Base-by-base conservation (phyloP, 1,140 invertebrate genomes). In the Heliconius hewitsoni region DNA sequence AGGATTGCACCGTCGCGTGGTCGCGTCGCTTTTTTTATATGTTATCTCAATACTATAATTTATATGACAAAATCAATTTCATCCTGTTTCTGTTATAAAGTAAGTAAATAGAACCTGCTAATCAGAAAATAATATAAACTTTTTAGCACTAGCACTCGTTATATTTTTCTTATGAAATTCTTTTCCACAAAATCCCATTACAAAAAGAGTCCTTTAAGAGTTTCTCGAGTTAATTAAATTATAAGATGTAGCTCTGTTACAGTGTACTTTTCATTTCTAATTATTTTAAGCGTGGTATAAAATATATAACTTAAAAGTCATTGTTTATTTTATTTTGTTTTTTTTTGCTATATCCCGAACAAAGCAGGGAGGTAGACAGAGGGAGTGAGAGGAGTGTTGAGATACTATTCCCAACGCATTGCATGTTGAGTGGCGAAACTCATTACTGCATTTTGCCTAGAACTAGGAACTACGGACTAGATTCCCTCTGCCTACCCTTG, bases 261-360 rank as follows among this genome's bases (percentile, higher is more conserved):
- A 18, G 19, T 66, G 60, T 66, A 30, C n/a, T 60, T 60, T 60
- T 60, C 55, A 23, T 27, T 60, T 60, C n/a, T 60, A 60, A 60
- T 60, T 60, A 60, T 9, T 60, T 60, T 60, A 46, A 11, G n/a
- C 2, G n/a, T 57, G 8, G 8, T 60, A 60, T 60, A 60, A 60
- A 60, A n/a, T 8, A 23, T 3, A 60, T 8, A 60, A 60, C 23
- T 57, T n/a, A 57, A 2, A 57, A 30, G 30, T 30, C 23, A 23
- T 23, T 23, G 23, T 30, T 30, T 30, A 1, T 30, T 30, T 30
- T 30, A 2, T 30, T 5, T 18, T 55, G 3, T 3, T 55, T n/a
- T n/a, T 55, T 57, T n/a, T 57, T 46, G 34, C 34, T 37, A 37
- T 37, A 37, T 37, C 0, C 34, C 34, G 34, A 5, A 46, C 11